These are phyloP conservation scores for Apamea crenata DNA, from an alignment of 2,888 invertebrate genomes.

Conservation along the genomic window DNA sequence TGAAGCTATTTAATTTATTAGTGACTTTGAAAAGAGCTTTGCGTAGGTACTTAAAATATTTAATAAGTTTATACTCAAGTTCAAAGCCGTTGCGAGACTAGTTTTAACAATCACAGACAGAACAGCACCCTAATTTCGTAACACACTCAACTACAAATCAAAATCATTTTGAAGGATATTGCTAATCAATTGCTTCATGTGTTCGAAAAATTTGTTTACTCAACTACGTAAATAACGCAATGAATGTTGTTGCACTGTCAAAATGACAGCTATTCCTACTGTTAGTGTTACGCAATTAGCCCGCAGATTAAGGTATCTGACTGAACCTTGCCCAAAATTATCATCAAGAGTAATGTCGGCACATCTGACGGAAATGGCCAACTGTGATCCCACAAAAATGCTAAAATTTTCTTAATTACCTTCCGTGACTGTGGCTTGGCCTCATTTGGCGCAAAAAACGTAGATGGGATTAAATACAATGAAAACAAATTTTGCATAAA, in stretches of 20 bases:
- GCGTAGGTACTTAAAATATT: conserved; percentile 50
- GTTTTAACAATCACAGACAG: conserved; percentile 39
- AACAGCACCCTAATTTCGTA: conserved; percentile 9
- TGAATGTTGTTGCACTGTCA: not conserved
- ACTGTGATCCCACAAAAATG: conserved; percentile 49
- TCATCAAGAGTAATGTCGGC: conserved; percentile 54
- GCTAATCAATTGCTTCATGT: not conserved
- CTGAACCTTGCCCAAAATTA: conserved; percentile 45
- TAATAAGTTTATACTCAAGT: conserved; percentile 64
- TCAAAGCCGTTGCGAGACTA: conserved; percentile 60
- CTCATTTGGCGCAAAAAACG: conserved; percentile 60
- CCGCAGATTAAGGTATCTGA: conserved; percentile 58
- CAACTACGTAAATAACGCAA: not conserved
- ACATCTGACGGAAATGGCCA: conserved; percentile 61
- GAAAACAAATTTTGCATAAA: conserved; percentile 57
- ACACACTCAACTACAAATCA: not conserved
- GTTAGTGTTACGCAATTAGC: not conserved
- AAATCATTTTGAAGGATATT: not conserved
- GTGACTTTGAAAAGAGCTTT: conserved; percentile 40
- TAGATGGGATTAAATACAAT: conserved; percentile 57
- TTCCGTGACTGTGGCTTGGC: conserved; percentile 38
- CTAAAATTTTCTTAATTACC: conserved; percentile 62
- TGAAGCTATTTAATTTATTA: conserved; percentile 50
- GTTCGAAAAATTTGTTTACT: not conserved
- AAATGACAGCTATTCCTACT: not conserved